Percentiles rank a stretch among this genome's conserved stretches.
Conservation (phyloP, 2,797 vertebrate species). For the Cygnus olor region DNA sequence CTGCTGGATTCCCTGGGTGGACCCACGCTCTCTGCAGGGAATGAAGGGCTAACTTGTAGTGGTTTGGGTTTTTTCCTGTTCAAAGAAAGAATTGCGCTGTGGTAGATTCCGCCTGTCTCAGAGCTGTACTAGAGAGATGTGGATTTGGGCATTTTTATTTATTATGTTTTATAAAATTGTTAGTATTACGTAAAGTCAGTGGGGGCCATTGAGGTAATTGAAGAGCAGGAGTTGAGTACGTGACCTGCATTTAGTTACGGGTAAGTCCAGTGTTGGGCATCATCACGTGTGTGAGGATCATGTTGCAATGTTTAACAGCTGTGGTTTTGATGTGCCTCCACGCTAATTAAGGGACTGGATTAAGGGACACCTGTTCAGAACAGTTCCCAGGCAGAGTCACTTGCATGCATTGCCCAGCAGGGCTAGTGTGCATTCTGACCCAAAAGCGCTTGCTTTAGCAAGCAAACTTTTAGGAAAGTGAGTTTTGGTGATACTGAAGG, state of each 20-base stretch:
- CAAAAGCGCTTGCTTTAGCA: background rate
- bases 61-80: background rate
- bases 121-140: background rate
- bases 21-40: background rate
- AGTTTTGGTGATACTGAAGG: background rate
- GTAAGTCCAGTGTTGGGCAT: background rate
- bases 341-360: slow-evolving; percentile 21
- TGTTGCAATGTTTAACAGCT: background rate
- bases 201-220: background rate
- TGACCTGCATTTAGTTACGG: background rate
- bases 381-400: background rate
- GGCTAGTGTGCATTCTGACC: background rate
- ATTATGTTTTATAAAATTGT: background rate
- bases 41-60: background rate
- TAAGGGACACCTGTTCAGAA: slow-evolving; percentile 28
- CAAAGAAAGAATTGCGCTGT: background rate
- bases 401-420: background rate
- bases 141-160: background rate
- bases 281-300: background rate
- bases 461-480: background rate
- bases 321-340: background rate
- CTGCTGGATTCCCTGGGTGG: background rate
- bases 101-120: background rate
- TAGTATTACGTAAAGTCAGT: background rate
- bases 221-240: background rate